These are phyloP conservation scores for Alectoris magna DNA, from an alignment of 2,797 vertebrate genomes.

Conservation along the genomic window DNA sequence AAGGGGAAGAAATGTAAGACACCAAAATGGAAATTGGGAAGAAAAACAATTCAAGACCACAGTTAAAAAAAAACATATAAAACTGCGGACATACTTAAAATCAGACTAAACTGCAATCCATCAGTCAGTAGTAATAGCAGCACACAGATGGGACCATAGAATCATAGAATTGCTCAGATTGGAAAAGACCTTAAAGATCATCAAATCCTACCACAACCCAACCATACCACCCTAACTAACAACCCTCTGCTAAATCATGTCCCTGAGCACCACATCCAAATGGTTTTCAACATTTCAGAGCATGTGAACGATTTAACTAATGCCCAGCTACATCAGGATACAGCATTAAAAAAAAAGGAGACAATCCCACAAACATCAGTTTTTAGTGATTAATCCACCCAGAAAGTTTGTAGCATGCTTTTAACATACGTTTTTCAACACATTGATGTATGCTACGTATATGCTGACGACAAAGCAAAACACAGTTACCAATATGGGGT, in stretches of 20 bases:
- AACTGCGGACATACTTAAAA: background rate
- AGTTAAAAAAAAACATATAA: background rate
- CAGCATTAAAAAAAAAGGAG: background rate
- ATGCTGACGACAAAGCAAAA: constrained; percentile 41
- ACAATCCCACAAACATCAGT: background rate
- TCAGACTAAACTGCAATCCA: background rate
- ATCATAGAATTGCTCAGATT: too few species aligned
- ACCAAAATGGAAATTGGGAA: background rate
- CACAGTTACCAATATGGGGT: constrained; percentile 95
- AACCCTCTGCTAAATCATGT: too few species aligned
- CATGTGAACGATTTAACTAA: background rate
- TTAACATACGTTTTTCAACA: background rate
- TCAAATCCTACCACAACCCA: too few species aligned
- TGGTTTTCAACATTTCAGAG: background rate
- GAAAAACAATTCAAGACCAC: background rate
- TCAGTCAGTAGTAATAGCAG: background rate
- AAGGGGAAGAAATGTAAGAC: background rate
- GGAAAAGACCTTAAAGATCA: too few species aligned
- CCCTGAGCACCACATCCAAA: too few species aligned
- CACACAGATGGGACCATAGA: background rate
- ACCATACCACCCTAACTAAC: too few species aligned
- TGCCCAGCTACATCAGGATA: background rate
- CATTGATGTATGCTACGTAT: background rate
- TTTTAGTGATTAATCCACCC: background rate
- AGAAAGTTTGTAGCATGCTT: background rate